phyloP scores from a whole-genome alignment of 2,888 invertebrate genomes.

The Campoletis raptor region DNA sequence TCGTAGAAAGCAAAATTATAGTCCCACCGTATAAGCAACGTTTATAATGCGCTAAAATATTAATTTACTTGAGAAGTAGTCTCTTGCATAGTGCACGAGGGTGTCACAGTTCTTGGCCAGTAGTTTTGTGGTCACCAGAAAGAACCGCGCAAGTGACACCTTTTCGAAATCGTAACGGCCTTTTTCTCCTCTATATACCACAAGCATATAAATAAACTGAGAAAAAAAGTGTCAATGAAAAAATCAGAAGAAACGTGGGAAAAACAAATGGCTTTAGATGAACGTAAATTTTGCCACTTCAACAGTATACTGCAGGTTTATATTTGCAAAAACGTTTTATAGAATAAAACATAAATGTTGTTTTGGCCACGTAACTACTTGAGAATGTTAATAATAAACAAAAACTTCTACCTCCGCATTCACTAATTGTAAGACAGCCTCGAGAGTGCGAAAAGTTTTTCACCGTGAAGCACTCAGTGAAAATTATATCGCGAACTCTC shows the following conservation, averaged over 20 bases:
- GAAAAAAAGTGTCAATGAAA: not conserved
- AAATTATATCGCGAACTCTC: constrained; percentile 5
- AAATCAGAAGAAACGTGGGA: not conserved
- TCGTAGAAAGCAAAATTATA: constrained; percentile 39
- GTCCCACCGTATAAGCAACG: not conserved
- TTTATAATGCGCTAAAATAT: constrained; percentile 16
- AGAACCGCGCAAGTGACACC: constrained; percentile 14
- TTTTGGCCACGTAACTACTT: not conserved
- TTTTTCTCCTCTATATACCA: not conserved
- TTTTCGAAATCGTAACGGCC: constrained; percentile 17
- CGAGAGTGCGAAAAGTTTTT: constrained; percentile 13
- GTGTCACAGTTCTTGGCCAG: constrained; percentile 18
- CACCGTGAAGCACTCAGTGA: not conserved
- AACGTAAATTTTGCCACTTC: not conserved
- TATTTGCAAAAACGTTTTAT: not conserved
- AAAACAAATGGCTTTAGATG: not conserved
- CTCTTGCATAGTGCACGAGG: constrained; percentile 5
- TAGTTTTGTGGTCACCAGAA: not conserved
- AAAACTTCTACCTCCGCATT: not conserved
- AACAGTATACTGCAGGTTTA: not conserved
- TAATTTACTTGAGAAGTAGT: constrained; percentile 25
- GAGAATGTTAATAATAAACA: constrained; percentile 1
- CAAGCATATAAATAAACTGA: not conserved
- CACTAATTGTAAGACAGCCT: constrained; percentile 1
- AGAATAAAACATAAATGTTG: not conserved